Percentiles rank a stretch among this genome's conserved stretches.
These are phyloP conservation scores for Lepus timidus DNA, from an alignment of 2,113 vertebrate species.

Conservation along the genomic window DNA sequence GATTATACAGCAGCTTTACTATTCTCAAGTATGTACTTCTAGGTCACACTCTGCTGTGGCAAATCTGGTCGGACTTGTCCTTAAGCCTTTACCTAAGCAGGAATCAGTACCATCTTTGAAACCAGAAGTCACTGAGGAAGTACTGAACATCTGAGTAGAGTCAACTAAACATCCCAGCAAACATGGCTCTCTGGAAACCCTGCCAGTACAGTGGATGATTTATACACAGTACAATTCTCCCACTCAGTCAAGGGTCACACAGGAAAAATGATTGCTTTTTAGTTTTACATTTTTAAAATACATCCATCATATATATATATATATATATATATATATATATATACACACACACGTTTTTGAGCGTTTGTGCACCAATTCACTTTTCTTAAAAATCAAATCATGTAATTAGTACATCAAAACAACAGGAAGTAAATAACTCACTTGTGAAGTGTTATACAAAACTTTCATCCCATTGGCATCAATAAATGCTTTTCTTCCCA, in stretches of 20 bases:
- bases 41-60: neutral
- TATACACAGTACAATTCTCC: neutral
- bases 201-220: neutral
- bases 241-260: conserved; percentile 16
- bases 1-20: conserved; percentile 29
- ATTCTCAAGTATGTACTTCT: conserved; percentile 4
- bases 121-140: neutral
- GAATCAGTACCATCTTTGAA: neutral
- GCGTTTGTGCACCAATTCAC: conserved; percentile 6
- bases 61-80: conserved; percentile 14
- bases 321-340: neutral
- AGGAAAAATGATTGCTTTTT: conserved; percentile 1
- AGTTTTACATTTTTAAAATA: neutral
- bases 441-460: conserved; percentile 96
- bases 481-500: conserved; percentile 96
- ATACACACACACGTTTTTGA: neutral
- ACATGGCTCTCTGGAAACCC: neutral
- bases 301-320: neutral
- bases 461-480: conserved; percentile 97
- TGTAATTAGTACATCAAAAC: conserved; percentile 1
- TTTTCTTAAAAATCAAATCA: conserved; percentile 43
- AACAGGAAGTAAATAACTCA: conserved; percentile 82
- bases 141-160: neutral
- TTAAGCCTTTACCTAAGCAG: conserved; percentile 11
- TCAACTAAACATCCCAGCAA: neutral